Percentiles rank a stretch among this genome's conserved stretches.
These are phyloP conservation scores for Ernsta delagoae DNA, from an alignment of 2,888 invertebrate species.

Conservation along the genomic window DNA sequence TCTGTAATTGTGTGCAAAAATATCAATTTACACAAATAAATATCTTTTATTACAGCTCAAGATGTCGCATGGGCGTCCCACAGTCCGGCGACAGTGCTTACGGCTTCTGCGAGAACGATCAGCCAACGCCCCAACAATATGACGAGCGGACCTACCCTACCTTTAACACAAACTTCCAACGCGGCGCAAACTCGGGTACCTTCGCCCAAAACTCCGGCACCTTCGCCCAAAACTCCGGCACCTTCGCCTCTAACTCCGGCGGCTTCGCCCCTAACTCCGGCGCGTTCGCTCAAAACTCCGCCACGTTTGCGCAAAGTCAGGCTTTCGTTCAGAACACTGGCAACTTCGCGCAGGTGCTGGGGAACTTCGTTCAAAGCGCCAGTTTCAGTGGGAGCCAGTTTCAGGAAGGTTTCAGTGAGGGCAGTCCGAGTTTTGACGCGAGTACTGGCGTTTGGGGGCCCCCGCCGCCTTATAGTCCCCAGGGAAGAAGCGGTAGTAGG, in stretches of 20 bases:
- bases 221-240: slow-evolving; percentile 43
- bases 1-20: too few relatives aligned
- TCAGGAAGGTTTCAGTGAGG: slow-evolving; percentile 84
- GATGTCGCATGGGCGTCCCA: slow-evolving; percentile 88
- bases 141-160: slow-evolving; percentile 61
- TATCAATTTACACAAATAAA: too few relatives aligned
- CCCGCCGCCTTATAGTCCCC: slow-evolving; percentile 94
- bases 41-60: slow-evolving; percentile 75
- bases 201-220: slow-evolving; percentile 43
- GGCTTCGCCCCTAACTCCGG: slow-evolving; percentile 43
- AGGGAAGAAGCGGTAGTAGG: slow-evolving; percentile 83
- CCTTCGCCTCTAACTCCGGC: slow-evolving; percentile 48
- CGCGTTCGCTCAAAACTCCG: slow-evolving; percentile 49
- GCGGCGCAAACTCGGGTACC: slow-evolving; percentile 43
- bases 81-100: slow-evolving; percentile 92
- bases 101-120: slow-evolving; percentile 87
- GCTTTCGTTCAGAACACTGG: slow-evolving; percentile 8
- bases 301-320: neutral
- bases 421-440: slow-evolving; percentile 82
- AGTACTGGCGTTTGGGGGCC: slow-evolving; percentile 91
- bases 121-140: slow-evolving; percentile 51
- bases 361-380: slow-evolving; percentile 46
- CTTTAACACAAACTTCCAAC: slow-evolving; percentile 46
- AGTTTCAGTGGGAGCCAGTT: slow-evolving; percentile 53
- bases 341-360: slow-evolving; percentile 48